Percentiles rank a stretch among this genome's conserved stretches.
Conservation (phyloP, 92 coral and sea anemone species). For the Palythoa heliodiscus region DNA sequence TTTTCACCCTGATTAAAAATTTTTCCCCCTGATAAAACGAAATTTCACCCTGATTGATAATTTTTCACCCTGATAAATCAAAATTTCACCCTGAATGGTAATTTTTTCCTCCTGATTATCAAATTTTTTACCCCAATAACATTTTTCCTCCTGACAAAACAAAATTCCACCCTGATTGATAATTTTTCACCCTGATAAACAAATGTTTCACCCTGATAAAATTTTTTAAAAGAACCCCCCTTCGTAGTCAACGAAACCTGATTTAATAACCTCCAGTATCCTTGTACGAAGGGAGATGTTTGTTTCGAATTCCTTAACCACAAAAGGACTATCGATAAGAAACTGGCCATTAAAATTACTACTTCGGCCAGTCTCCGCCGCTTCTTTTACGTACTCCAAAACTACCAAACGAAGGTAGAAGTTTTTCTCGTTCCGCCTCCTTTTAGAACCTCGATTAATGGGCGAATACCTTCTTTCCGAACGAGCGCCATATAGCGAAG, state of each 20-base stretch:
- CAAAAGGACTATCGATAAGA: conserved; percentile 7
- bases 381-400: conserved; percentile 4
- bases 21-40: too few relatives aligned
- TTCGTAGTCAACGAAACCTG: conserved; percentile 14
- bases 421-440: conserved; percentile 22
- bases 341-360: conserved; percentile 7
- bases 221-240: too few relatives aligned
- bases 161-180: too few relatives aligned
- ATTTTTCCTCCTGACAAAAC: too few relatives aligned
- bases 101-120: too few relatives aligned
- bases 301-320: background rate
- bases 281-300: conserved; percentile 22
- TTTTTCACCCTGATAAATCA: too few relatives aligned
- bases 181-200: too few relatives aligned
- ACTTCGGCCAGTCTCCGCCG: conserved; percentile 10
- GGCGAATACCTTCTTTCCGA: conserved; percentile 25
- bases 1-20: too few relatives aligned
- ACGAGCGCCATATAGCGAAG: conserved; percentile 10
- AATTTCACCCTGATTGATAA: too few relatives aligned
- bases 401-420: conserved; percentile 20
- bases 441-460: background rate
- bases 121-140: too few relatives aligned
- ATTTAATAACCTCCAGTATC: conserved; percentile 5
- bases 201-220: too few relatives aligned
- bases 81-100: too few relatives aligned